phyloP scores from a whole-genome alignment of 2,888 invertebrate genomes.

The Psylliodes chrysocephalus region DNA sequence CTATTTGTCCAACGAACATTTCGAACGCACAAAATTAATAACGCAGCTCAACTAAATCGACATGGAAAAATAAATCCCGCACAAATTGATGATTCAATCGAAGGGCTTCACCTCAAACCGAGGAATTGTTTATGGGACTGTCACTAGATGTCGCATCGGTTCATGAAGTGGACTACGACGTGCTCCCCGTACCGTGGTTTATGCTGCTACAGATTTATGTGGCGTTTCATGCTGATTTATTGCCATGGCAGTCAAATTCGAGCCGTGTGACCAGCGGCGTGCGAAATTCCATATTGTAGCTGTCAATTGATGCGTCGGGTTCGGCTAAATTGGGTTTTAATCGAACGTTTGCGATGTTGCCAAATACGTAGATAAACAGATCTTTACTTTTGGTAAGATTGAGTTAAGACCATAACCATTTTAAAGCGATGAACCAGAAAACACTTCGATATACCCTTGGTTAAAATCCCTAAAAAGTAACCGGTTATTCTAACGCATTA shows the following conservation, averaged over 20 bases:
- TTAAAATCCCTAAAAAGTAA: too few species aligned
- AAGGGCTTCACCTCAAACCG: conserved; percentile 56
- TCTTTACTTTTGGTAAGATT: too few species aligned
- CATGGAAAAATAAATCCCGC: conserved; percentile 40
- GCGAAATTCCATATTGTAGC: conserved; percentile 33
- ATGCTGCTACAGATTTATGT: conserved; percentile 61
- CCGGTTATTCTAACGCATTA: too few species aligned
- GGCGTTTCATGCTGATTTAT: conserved; percentile 61
- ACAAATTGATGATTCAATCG: conserved; percentile 61
- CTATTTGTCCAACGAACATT: too few species aligned
- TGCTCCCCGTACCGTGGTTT: conserved; percentile 58
- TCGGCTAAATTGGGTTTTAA: too few species aligned
- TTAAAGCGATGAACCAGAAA: too few species aligned
- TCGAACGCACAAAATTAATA: conserved; percentile 20
- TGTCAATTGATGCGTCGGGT: not conserved
- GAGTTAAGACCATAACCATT: too few species aligned
- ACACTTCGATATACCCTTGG: too few species aligned
- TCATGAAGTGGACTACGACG: conserved; percentile 57
- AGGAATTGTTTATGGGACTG: conserved; percentile 57
- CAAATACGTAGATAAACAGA: too few species aligned
- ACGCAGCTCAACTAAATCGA: conserved; percentile 17
- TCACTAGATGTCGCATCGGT: conserved; percentile 56
- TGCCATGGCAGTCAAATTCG: conserved; percentile 55
- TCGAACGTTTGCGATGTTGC: too few species aligned
- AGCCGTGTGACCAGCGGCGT: conserved; percentile 40